A percentile compares a stretch with the other conserved stretches of the same genome.
These are phyloP conservation scores for Oxyscelio sp. DNA, from an alignment of 2,888 invertebrate genomes.

Conservation along the genomic window DNA sequence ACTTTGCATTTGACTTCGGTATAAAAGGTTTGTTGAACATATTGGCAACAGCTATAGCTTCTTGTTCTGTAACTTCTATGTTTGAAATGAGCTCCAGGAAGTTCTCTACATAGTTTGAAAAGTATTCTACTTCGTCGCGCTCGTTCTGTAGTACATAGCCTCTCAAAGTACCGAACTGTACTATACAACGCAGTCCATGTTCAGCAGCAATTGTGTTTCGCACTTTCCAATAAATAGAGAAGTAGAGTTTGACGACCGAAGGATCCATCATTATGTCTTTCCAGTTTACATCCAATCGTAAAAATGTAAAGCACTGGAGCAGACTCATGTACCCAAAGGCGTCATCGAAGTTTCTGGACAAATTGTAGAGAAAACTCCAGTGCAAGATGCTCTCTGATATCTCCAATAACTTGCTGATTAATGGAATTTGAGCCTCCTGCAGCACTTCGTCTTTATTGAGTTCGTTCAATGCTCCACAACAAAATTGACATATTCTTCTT, in stretches of 20 bases:
- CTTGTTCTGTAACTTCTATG: slow-evolving; percentile 91
- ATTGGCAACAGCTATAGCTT: slow-evolving; percentile 92
- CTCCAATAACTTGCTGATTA: slow-evolving; percentile 92
- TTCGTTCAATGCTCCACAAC: slow-evolving; percentile 91
- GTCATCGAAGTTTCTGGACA: slow-evolving; percentile 92
- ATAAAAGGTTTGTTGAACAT: slow-evolving; percentile 90
- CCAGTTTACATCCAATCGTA: slow-evolving; percentile 91
- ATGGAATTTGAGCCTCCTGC: slow-evolving; percentile 89
- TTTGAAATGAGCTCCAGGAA: slow-evolving; percentile 91
- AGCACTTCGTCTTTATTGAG: slow-evolving; percentile 90
- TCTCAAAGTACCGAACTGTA: slow-evolving; percentile 93
- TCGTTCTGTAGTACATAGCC: slow-evolving; percentile 90
- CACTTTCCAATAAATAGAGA: slow-evolving; percentile 95
- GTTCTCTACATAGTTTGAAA: slow-evolving; percentile 90
- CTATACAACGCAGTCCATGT: slow-evolving; percentile 94
- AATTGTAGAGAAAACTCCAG: slow-evolving; percentile 93
- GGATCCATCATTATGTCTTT: slow-evolving; percentile 93
- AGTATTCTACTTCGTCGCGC: slow-evolving; percentile 89
- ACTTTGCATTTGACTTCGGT: slow-evolving; percentile 85
- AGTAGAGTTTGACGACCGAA: slow-evolving; percentile 93
- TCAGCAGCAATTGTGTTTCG: slow-evolving; percentile 93
- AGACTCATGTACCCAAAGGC: slow-evolving; percentile 89
- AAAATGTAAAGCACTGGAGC: slow-evolving; percentile 90
- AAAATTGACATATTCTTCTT: slow-evolving; percentile 94
- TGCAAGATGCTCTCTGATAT: slow-evolving; percentile 94